Base-by-base conservation (phyloP, 2,888 invertebrate species). In the Epistrophe eligans region DNA sequence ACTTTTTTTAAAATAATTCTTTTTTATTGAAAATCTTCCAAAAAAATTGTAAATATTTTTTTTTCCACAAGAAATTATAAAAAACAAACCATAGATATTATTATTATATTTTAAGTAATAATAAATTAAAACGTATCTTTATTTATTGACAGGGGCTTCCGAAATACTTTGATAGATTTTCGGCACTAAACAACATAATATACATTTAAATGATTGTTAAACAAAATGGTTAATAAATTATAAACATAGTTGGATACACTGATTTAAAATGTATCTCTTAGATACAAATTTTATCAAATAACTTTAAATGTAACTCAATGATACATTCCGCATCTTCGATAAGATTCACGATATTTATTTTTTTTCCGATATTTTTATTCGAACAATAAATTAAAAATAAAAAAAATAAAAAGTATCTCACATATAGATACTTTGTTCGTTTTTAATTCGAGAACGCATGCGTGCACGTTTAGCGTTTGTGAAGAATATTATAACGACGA, bases 351-450 rank as follows among this genome's bases (percentile, higher is more conserved):
- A 32, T 32, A 48, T 55, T 66, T 55, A 0, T 48, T 32, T 38
- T 52, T 48, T 50, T 4, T 7, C 7, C 15, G 8, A 15, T 57
- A 71, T 76, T 35, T 32, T 67, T 43, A 24, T 66, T 24, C 24
- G 15, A 58, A 35, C 15, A 19, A 58, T 50, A 32, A 55, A 62
- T 28, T 17, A 43, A 43, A 62, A 19, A 73, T 24, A 9, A 15
- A 32, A 35, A 67, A 72, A 10, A 11, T 28, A 17, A 67, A 52
- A 43, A 66, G 52, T 80, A 76, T 84, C 64, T 57, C 15, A 24
- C 24, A 24, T 1, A 13, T 10, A 81, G 81, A 77, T 74, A 85
- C 74, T 82, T 74, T 71, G 32, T 81, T 77, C 72, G 81, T 67
- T 19, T 50, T 70, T 28, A 10, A 55, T 40, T 55, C 52, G 52